Base-by-base conservation (phyloP, 1,140 invertebrate genomes). In the Varroa destructor region DNA sequence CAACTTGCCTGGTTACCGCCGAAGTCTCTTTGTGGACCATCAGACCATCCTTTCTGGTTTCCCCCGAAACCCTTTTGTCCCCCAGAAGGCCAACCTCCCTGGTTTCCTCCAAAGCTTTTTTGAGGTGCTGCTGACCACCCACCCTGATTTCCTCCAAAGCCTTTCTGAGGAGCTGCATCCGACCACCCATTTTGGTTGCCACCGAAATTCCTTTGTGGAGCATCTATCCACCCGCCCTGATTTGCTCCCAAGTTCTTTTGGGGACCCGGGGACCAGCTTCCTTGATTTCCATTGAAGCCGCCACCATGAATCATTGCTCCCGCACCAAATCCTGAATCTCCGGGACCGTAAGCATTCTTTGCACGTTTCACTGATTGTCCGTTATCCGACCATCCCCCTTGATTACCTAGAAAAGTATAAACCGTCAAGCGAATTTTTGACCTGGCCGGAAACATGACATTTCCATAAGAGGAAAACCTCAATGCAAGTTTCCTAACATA, bases 401-500 rank as follows among this genome's bases (percentile, higher is more conserved):
- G 61, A 40, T 67, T 67, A 43, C 61, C 61, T 36, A 12, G 61
- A 40, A 67, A 40, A 46, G 37, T 4, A 8, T 8, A 5, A 51
- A 51, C 8, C 8, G 46, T 51, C 8, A 51, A 8, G 46, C 8
- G 4, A 3, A 51, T 51, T 51, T 51, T 51, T 51, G 46, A 8
- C 46, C 46, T 51, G 12, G 40, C 10, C 36, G 61, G 61, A 46
- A 67, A 67, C 61, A 46, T 14, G 61, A 14, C 61, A 67, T 40
- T n/a, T 36, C 4, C 61, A 67, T 67, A 51, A 51, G 46, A 51
- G 40, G 37, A 67, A 67, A 67, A 67, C 40, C 12, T 67, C 40
- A 67, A 67, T 67, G 61, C 61, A 25, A 67, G 61, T 67, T 67
- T 67, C 61, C 61, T 46, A 37, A 67, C 61, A 40, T 67, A 67